phyloP scores from a whole-genome alignment of 1,140 invertebrate genomes.

The Dendroctonus valens region DNA sequence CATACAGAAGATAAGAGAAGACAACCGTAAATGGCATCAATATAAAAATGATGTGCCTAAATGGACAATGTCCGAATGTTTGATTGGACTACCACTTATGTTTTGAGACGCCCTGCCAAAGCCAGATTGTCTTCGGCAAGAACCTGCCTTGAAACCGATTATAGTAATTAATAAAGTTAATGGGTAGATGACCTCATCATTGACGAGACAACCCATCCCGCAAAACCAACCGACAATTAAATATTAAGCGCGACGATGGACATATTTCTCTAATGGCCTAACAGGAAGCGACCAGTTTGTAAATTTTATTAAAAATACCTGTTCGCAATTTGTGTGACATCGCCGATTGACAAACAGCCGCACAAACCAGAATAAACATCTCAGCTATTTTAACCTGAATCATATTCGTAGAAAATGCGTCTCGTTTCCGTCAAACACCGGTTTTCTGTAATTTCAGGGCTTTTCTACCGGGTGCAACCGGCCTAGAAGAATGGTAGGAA shows the following conservation, averaged over 20 bases:
- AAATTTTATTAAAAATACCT: conserved; percentile 18
- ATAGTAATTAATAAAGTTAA: conserved; percentile 4
- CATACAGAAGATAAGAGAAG: no score
- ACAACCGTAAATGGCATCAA: no score
- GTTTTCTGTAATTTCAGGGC: background rate
- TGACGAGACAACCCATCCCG: background rate
- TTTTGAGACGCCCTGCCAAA: no score
- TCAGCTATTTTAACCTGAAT: conserved; percentile 13
- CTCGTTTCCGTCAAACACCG: conserved; percentile 8
- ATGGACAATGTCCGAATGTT: no score
- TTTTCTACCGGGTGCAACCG: background rate
- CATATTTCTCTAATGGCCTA: conserved; percentile 8
- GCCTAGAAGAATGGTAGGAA: no score
- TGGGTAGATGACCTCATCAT: background rate
- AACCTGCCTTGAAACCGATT: background rate
- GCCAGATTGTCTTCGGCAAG: no score
- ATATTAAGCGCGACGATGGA: conserved; percentile 1
- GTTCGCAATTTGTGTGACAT: conserved; percentile 10
- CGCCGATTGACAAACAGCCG: conserved; percentile 11
- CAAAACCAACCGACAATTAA: background rate
- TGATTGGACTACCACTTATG: no score
- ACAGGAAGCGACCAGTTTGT: conserved; percentile 16
- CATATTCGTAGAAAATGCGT: conserved; percentile 12
- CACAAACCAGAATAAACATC: conserved; percentile 12
- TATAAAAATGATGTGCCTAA: no score